Evolutionary conservation across 1,140 invertebrate genomes (phyloP).

Genomic region (Platyscapa corneri): DNA sequence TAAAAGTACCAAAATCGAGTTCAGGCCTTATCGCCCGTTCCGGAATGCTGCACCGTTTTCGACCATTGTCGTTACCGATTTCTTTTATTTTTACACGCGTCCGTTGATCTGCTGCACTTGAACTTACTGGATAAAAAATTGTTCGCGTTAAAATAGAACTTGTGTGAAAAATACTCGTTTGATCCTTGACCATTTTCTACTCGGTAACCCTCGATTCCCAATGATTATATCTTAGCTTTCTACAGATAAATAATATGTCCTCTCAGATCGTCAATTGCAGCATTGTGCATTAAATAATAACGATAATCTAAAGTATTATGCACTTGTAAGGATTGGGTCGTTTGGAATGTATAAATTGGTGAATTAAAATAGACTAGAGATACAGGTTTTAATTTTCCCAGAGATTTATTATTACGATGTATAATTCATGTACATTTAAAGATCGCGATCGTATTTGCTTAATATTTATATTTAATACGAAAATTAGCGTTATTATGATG

Average conservation of each 20-base stretch:
- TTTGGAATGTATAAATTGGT: too few species aligned
- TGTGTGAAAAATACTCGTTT: too few species aligned
- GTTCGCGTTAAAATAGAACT: too few species aligned
- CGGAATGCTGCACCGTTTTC: conserved; percentile 11
- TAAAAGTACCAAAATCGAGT: conserved; percentile 33
- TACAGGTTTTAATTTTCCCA: neutral
- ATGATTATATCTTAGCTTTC: too few species aligned
- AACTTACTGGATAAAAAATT: neutral
- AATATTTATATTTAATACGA: conserved; percentile 21
- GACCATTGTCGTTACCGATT: neutral
- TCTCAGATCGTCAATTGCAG: too few species aligned
- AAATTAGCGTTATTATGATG: conserved; percentile 33
- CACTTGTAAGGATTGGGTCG: too few species aligned
- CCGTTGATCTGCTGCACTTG: neutral
- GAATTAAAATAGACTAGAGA: neutral
- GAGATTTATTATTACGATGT: conserved; percentile 45
- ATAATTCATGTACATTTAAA: conserved; percentile 33
- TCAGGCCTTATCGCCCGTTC: neutral
- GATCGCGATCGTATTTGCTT: conserved; percentile 12
- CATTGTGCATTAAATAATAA: too few species aligned
- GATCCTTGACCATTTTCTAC: too few species aligned
- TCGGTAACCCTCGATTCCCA: too few species aligned
- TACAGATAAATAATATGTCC: too few species aligned
- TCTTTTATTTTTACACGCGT: neutral
- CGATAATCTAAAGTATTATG: too few species aligned